A percentile compares a stretch with the other conserved stretches of the same genome.
phyloP scores from a whole-genome alignment of 2,888 invertebrate species.

The Tetragnatha montana region DNA sequence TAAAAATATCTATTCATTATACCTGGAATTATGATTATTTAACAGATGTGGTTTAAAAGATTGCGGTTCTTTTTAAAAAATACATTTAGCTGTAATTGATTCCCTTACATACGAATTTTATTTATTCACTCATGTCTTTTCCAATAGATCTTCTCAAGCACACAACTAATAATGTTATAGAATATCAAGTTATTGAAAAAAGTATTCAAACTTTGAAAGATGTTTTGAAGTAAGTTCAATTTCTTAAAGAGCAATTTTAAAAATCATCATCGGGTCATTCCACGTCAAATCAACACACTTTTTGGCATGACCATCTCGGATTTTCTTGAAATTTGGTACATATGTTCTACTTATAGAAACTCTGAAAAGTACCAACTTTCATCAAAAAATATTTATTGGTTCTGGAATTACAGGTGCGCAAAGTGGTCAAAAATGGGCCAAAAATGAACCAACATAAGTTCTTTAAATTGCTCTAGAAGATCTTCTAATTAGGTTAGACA shows the following conservation, averaged over 20 bases:
- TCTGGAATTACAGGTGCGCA: no score
- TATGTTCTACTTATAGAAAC: no score
- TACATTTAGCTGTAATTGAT: not conserved
- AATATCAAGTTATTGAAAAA: conserved; percentile 87
- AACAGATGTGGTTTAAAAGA: not conserved
- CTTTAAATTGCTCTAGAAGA: no score
- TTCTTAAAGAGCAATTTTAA: not conserved
- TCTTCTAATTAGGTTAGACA: no score
- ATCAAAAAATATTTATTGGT: no score
- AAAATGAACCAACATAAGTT: no score
- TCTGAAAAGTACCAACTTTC: no score
- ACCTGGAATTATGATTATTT: not conserved
- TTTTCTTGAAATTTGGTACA: no score
- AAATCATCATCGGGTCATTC: not conserved
- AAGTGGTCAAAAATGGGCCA: no score
- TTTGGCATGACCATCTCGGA: no score
- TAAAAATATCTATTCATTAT: no score
- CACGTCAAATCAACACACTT: no score
- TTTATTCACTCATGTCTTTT: conserved; percentile 74
- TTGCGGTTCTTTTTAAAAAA: not conserved
- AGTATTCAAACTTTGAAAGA: conserved; percentile 92
- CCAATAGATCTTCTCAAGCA: conserved; percentile 90
- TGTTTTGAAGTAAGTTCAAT: conserved; percentile 84
- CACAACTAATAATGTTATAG: conserved; percentile 91
- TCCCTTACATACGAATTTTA: not conserved